phyloP scores from a whole-genome alignment of 1,140 invertebrate genomes.

The Akabosia matsudoensis region DNA sequence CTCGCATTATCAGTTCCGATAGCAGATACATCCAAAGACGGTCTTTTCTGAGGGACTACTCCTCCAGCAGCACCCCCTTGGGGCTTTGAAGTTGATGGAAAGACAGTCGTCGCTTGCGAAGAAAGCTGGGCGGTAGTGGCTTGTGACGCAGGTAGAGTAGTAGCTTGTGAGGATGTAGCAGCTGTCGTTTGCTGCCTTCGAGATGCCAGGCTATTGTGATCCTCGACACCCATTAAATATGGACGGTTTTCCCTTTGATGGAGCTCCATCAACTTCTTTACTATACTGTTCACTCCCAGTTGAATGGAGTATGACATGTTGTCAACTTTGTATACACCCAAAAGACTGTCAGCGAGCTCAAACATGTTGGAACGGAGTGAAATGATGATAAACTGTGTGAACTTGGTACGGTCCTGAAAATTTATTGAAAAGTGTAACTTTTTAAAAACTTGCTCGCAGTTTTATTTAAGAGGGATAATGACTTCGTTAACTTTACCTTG shows the following conservation, averaged over 20 bases:
- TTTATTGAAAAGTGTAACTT: background rate
- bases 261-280: background rate
- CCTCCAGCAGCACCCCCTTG: background rate
- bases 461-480: background rate
- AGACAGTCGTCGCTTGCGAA: background rate
- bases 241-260: background rate
- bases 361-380: constrained; percentile 97
- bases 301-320: constrained; percentile 56
- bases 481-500: constrained; percentile 62
- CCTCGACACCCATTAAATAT: background rate
- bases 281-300: constrained; percentile 32
- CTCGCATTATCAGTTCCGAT: background rate
- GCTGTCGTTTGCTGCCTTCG: background rate
- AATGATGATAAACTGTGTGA: constrained; percentile 98
- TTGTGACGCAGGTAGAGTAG: background rate
- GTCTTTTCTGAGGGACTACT: background rate
- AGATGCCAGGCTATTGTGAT: background rate
- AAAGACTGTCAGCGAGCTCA: constrained; percentile 82
- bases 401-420: constrained; percentile 82
- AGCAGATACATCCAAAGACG: background rate
- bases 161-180: background rate
- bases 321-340: constrained; percentile 93
- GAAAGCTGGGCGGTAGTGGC: background rate
- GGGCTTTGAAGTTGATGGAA: background rate
- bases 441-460: background rate